Conservation (phyloP, 2,797 vertebrate species). For the Macropodus opercularis region DNA sequence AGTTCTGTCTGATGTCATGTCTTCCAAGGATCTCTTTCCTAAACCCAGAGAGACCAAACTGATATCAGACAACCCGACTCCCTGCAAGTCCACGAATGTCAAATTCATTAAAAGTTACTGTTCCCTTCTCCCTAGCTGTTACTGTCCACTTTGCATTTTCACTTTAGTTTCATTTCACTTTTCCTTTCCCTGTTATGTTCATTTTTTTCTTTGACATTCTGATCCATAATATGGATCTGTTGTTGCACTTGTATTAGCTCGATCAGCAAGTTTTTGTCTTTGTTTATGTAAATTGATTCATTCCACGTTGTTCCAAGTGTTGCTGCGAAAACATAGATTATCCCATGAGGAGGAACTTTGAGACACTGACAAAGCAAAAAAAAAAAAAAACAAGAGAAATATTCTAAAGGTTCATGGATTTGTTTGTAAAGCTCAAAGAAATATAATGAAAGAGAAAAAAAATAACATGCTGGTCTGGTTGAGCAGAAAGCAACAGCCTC, state of each 20-base stretch:
- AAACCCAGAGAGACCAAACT: neutral
- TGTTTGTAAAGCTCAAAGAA: neutral
- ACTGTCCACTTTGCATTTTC: neutral
- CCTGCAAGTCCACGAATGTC: neutral
- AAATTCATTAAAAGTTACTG: neutral
- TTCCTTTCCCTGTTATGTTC: neutral
- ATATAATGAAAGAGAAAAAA: neutral
- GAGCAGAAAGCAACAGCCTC: constrained; percentile 6
- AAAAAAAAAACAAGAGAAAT: too few species aligned
- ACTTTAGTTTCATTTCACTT: too few species aligned
- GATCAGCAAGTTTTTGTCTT: neutral
- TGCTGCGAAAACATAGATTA: constrained; percentile 1
- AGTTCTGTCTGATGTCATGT: neutral
- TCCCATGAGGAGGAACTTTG: neutral
- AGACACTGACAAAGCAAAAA: neutral
- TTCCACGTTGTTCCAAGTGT: neutral
- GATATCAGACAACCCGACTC: neutral
- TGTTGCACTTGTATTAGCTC: neutral
- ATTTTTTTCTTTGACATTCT: too few species aligned
- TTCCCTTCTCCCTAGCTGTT: too few species aligned
- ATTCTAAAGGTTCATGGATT: neutral
- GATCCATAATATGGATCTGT: neutral
- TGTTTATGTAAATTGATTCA: neutral
- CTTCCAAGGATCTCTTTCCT: neutral
- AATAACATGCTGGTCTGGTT: neutral